Evolutionary conservation across 2,113 vertebrate genomes (phyloP), one percentile per base, ranked within the genome.

Genomic region (Psettodes erumei): DNA sequence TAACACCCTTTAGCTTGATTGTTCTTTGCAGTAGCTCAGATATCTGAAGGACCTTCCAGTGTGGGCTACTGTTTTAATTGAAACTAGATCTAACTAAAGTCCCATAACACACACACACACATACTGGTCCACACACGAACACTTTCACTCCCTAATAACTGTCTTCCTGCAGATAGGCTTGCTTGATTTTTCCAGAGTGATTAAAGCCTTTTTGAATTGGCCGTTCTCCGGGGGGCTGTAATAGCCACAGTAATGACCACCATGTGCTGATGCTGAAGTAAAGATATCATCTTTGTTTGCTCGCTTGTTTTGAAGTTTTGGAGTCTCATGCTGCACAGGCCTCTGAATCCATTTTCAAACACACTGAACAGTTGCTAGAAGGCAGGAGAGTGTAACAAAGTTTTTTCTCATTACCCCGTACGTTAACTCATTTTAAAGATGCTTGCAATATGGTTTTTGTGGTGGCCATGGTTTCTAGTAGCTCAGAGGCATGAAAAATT

Each of bases 151-250:
- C 16, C n/a, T 37, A 70, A 78, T 63, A 33, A 59, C 12, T 4
- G 42, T 37, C 58, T 63, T 72, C 33, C 45, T 56, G 55, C 33
- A 68, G 67, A 62, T 50, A 47, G 8, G 3, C 19, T 15, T 68
- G 50, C 63, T 50, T 62, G 56, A 64, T 66, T 82, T 55, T 50
- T 63, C 37, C 38, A 9, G 25, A 63, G 60, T 40, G 47, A 75
- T 68, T 61, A 33, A 47, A 65, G 37, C n/a, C 25, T 40, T 67
- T 38, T 54, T 71, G 35, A 58, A 42, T 55, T 47, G 6, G 38
- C 30, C 28, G 37, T 0, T 10, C 37, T 37, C 0, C n/a, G 48
- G 38, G 35, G 32, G 42, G 30, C 53, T 47, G 25, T 71, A 60
- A 75, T 55, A 55, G 51, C 37, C 60, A 32, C 6, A 56, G 40